Evolutionary conservation across 2,888 invertebrate genomes (phyloP).

Genomic region (Dione juno): DNA sequence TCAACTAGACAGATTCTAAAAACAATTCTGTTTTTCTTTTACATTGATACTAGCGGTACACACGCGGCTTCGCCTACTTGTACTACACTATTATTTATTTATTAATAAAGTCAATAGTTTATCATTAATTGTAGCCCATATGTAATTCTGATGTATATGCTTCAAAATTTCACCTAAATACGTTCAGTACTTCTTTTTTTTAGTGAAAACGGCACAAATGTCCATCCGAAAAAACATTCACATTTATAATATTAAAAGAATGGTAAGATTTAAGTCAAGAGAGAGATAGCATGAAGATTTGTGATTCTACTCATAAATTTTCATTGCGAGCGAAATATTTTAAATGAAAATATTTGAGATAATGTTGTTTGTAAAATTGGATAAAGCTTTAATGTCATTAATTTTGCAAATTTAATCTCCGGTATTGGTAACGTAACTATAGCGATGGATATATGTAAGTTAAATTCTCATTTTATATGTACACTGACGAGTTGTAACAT

Average conservation of each 20-base stretch:
- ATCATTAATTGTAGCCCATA: no score
- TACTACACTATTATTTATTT: no score
- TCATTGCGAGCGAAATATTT: neutral
- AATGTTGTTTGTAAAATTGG: neutral
- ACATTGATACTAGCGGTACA: no score
- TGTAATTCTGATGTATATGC: no score
- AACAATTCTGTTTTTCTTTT: constrained; percentile 18
- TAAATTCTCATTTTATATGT: neutral
- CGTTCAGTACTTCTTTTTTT: no score
- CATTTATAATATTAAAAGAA: no score
- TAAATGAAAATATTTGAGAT: constrained; percentile 8
- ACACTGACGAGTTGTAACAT: neutral
- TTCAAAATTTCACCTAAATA: no score
- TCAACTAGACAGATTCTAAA: constrained; percentile 43
- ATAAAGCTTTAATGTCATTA: neutral
- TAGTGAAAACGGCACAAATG: no score
- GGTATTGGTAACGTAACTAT: neutral
- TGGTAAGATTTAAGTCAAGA: neutral
- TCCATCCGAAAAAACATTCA: no score
- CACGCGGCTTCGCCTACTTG: no score
- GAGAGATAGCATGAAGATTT: constrained; percentile 26
- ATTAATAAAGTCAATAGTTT: no score
- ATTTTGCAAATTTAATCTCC: neutral
- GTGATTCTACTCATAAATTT: neutral
- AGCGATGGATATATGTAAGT: neutral